Percentiles rank a stretch among this genome's conserved stretches.
These are phyloP conservation scores for Zaprionus kolodkinae DNA, from an alignment of 1,140 invertebrate genomes.

Conservation along the genomic window DNA sequence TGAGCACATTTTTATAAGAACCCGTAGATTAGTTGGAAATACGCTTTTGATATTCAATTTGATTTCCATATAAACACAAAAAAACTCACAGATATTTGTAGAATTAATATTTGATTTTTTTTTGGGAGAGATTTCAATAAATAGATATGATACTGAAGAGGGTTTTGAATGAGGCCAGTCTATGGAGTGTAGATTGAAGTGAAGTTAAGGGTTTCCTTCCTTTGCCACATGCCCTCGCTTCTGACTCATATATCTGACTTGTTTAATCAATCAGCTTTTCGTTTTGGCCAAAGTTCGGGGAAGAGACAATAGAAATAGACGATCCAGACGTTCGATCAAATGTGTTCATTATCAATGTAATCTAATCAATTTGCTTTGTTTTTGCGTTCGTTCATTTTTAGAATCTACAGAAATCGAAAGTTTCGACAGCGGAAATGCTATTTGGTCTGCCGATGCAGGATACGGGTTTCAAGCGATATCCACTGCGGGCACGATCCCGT, in stretches of 20 bases:
- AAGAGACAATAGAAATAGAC: too few relatives aligned
- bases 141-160: neutral
- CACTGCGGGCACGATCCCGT: conserved; percentile 91
- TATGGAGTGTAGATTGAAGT: neutral
- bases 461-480: conserved; percentile 94
- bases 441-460: conserved; percentile 96
- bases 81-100: neutral
- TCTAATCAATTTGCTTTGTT: conserved; percentile 10
- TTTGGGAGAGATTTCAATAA: neutral
- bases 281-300: conserved; percentile 1
- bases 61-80: neutral
- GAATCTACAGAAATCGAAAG: conserved; percentile 91
- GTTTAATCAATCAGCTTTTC: conserved; percentile 17
- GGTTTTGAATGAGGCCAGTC: neutral
- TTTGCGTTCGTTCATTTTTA: conserved; percentile 78
- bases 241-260: neutral
- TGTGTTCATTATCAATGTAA: conserved; percentile 10
- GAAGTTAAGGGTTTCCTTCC: neutral
- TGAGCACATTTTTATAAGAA: neutral
- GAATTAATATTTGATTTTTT: conserved; percentile 1
- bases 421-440: conserved; percentile 94
- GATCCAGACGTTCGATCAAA: conserved; percentile 18
- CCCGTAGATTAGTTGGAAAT: conserved; percentile 4
- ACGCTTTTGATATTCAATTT: neutral
- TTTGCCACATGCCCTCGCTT: neutral